Conservation (phyloP, 2,888 invertebrate species). For the Digitonthophagus gazella region DNA sequence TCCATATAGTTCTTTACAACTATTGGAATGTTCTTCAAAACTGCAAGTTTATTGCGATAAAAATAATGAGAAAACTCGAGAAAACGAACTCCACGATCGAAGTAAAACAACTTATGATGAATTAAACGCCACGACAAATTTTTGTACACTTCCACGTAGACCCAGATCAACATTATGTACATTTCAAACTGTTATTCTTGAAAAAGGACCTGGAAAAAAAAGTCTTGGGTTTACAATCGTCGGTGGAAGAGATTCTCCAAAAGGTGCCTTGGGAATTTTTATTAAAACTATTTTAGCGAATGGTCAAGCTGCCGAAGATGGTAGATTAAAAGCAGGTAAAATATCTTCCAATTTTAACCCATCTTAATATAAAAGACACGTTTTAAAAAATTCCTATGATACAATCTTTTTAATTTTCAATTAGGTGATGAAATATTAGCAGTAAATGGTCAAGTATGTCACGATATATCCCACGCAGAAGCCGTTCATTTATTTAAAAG, state of each 20-base stretch:
- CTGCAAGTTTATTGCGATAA: conserved; percentile 22
- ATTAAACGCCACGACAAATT: conserved; percentile 57
- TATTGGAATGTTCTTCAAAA: conserved; percentile 32
- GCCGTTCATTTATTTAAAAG: conserved; percentile 79
- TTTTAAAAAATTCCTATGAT: no score
- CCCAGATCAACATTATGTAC: conserved; percentile 68
- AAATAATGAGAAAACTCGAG: conserved; percentile 10
- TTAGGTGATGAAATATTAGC: conserved; percentile 78
- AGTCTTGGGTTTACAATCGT: conserved; percentile 88
- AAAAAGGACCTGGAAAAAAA: conserved; percentile 80
- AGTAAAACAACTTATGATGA: conserved; percentile 23
- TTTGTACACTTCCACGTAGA: conserved; percentile 71
- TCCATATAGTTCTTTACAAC: conserved; percentile 32
- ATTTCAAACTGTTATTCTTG: conserved; percentile 70
- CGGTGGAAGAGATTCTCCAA: conserved; percentile 81
- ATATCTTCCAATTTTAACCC: no score
- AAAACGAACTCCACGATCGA: conserved; percentile 1
- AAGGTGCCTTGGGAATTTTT: conserved; percentile 82
- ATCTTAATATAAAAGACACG: no score
- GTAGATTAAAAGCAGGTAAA: conserved; percentile 74
- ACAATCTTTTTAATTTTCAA: no score
- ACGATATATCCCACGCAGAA: conserved; percentile 77
- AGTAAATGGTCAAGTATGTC: conserved; percentile 77
- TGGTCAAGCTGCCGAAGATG: conserved; percentile 83
- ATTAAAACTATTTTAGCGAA: conserved; percentile 80